Evolutionary conservation across 2,888 invertebrate species (phyloP), one percentile per base, ranked within the genome.

Genomic region (Chironomus tentans): DNA sequence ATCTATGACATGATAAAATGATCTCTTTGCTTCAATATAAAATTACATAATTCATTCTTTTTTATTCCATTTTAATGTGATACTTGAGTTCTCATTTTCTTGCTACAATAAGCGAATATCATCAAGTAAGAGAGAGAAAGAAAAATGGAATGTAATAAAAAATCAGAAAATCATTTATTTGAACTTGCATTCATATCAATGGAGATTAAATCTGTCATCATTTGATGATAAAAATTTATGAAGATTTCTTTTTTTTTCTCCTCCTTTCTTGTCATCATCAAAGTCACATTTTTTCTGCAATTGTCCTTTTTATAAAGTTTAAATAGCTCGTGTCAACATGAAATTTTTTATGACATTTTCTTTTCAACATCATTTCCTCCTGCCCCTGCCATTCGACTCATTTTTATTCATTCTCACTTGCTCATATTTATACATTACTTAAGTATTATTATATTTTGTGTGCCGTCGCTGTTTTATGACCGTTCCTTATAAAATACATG

Each of bases 311-410:
- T 28, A 68, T n/a, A 56, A 56, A 56, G 56, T 56, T 56, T 56
- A 56, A 56, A 56, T 56, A 56, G 56, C 56, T 56, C 15, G 56
- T 56, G 15, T 56, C 56, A 56, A 56, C 56, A 56, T 56, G 56
- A 56, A 38, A 56, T 18, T 5, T 28, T 68, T 68, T 68, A 68
- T 68, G 68, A 68, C 68, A 38, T 68, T 68, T 38, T 68, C 28
- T 22, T 38, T 68, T 68, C n/a, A 68, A 18, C 28, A 38, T 18
- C 15, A 70, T 70, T 70, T 70, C 70, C 48, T 70, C 22, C 15
- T 68, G n/a, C n/a, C 68, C 22, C 68, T 65, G 61, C n/a, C 38
- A 28, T 28, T 62, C 18, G 2, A 68, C 13, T 68, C 38, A 24
- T 24, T n/a, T n/a, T 13, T 28, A 38, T 24, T 68, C 28, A 24